A percentile compares a stretch with the other conserved stretches of the same genome.
These are phyloP conservation scores for Sweltsa coloradensis DNA, from an alignment of 1,140 invertebrate species.

Conservation along the genomic window DNA sequence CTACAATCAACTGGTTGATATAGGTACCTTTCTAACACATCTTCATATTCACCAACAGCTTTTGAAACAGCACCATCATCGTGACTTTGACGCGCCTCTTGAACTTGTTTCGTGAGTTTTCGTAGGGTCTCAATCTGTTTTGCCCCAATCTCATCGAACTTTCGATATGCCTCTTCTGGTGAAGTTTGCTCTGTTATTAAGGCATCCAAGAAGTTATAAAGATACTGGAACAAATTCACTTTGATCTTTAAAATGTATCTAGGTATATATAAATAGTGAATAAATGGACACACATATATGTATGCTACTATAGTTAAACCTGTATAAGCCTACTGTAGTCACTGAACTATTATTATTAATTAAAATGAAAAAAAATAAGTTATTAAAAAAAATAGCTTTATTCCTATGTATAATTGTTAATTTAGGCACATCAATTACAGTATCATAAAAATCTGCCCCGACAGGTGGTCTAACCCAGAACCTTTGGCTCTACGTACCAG, in stretches of 20 bases:
- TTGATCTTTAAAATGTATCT: not conserved
- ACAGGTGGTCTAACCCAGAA: no score
- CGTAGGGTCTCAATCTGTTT: slow-evolving; percentile 82
- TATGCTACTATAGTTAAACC: slow-evolving; percentile 1
- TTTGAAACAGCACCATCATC: slow-evolving; percentile 83
- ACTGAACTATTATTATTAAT: no score
- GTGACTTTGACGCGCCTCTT: slow-evolving; percentile 77
- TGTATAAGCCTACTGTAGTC: slow-evolving; percentile 20
- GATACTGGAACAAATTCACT: slow-evolving; percentile 60
- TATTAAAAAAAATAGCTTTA: no score
- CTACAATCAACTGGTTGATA: no score
- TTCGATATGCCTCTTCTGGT: slow-evolving; percentile 92
- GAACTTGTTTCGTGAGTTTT: slow-evolving; percentile 85
- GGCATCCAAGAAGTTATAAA: slow-evolving; percentile 85
- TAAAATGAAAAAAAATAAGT: no score
- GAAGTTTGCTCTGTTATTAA: slow-evolving; percentile 96
- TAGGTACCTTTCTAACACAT: slow-evolving; percentile 68
- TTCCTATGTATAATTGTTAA: no score
- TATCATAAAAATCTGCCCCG: no score
- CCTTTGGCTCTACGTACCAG: no score
- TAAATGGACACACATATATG: slow-evolving; percentile 4
- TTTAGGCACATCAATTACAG: no score
- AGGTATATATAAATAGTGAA: slow-evolving; percentile 12
- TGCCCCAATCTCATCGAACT: slow-evolving; percentile 89
- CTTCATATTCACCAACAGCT: slow-evolving; percentile 86